Base-by-base conservation (phyloP, 2,797 vertebrate species). In the Silurus aristotelis region DNA sequence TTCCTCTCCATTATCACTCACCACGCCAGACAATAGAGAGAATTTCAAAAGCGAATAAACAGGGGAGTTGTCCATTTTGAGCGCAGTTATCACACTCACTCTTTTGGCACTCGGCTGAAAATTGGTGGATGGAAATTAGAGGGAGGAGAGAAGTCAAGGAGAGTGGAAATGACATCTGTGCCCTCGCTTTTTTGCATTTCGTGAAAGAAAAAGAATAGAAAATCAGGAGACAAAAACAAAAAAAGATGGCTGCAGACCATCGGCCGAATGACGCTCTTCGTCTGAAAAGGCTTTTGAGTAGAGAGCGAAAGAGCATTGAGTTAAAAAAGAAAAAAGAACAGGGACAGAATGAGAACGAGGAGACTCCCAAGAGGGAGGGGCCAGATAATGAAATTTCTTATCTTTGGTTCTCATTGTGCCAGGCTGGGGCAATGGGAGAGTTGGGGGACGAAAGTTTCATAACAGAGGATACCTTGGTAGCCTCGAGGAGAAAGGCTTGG, bases 21-120 rank as follows among this genome's bases (percentile, higher is more conserved):
- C 89, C 89, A 84, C 92, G 92, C 92, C 94, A 95, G 92, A 95
- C 95, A 95, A 95, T 95, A 92, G 93, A 94, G 93, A 93, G 94
- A 94, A 95, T 94, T 95, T 95, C 94, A 94, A 95, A 95, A 94
- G 94, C 93, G 93, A 94, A 94, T 94, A 95, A 95, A 94, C 94
- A 94, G 93, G 94, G 94, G 95, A 95, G 94, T 94, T 95, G 94
- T 94, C 94, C 94, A 94, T 95, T 94, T 92, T 94, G 92, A 92
- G 89, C 90, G 91, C 93, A 93, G 94, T 95, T 95, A 95, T 95
- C 94, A 31, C 82, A 64, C 83, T 87, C n/a, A 73, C 81, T 78
- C 83, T 82, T 87, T 86, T 27, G 20, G 61, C 84, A 86, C 84
- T 86, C 76, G 60, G 85, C 85, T 38, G 83, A 81, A 84, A 87